Evolutionary conservation across 2,113 vertebrate species (phyloP), one percentile per base, ranked within the genome.

Genomic region (Acrocephalus arundinaceus): DNA sequence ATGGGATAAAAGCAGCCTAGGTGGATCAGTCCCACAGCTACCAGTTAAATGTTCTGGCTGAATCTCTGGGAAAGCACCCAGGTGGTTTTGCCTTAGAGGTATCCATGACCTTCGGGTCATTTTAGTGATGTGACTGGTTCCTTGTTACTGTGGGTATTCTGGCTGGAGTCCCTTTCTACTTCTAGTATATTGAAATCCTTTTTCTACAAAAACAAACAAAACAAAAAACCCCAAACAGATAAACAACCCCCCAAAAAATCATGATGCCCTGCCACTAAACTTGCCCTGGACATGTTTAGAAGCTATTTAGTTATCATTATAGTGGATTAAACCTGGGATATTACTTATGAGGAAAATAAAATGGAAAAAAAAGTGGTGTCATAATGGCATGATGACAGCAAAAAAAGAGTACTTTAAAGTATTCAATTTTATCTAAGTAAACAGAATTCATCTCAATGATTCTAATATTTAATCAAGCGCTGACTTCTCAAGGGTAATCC

Each of bases 81-180:
- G 11, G 23, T 0, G 1, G 15, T 52, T 48, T 81, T 73, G 2
- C 24, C 35, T 72, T 73, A 19, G 15, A 70, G 18, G 11, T 24
- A 7, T 43, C 48, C 6, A 8, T 28, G 25, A 25, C 24, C 51
- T 1, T 41, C 1, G 2, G 4, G 16, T 67, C 8, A 13, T 49
- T 87, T 92, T 41, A 57, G 12, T 71, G 28, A 35, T 71, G 28
- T 63, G 43, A 10, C 25, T 33, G 14, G 8, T 59, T 74, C 20
- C 25, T 72, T 67, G 5, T 30, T 63, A 27, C 10, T 51, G 25
- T 71, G 20, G 5, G 1, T 30, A 11, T 75, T 25, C 24, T 76
- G 15, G 2, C 23, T 33, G 9, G 31, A 74, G 15, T 74, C 7
- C 5, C 8, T 57, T 73, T 66, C 15, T 51, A 51, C 23, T 35